phyloP scores from a whole-genome alignment of 1,140 invertebrate genomes.

The Pissodes strobi region DNA sequence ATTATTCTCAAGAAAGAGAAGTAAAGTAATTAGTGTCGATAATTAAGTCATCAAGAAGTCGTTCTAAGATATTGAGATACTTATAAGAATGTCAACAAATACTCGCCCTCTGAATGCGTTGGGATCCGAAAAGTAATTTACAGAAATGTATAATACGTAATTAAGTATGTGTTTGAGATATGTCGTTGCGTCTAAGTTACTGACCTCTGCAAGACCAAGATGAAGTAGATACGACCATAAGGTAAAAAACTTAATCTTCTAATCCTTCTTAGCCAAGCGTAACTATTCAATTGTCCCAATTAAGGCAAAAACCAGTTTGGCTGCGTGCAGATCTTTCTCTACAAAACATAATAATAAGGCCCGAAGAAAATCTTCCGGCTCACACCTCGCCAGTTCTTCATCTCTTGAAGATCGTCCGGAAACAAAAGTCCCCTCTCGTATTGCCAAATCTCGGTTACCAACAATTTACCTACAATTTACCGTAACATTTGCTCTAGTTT shows the following conservation, averaged over 20 bases:
- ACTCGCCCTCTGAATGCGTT: too few relatives aligned
- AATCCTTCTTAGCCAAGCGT: constrained; percentile 11
- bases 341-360: constrained; percentile 39
- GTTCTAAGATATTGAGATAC: too few relatives aligned
- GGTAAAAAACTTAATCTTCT: constrained; percentile 1
- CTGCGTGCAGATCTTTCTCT: constrained; percentile 33
- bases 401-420: constrained; percentile 30
- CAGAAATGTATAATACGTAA: too few relatives aligned
- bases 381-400: constrained; percentile 42
- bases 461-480: constrained; percentile 24
- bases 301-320: constrained; percentile 30
- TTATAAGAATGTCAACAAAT: too few relatives aligned
- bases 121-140: too few relatives aligned
- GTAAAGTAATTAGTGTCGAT: too few relatives aligned
- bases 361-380: constrained; percentile 40
- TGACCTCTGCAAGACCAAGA: too few relatives aligned
- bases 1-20: too few relatives aligned
- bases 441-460: constrained; percentile 29
- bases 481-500: constrained; percentile 37
- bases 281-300: constrained; percentile 32
- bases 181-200: too few relatives aligned
- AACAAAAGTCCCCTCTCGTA: constrained; percentile 15
- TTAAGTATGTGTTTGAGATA: too few relatives aligned
- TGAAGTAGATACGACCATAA: too few relatives aligned
- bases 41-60: too few relatives aligned